Percentiles rank a stretch among this genome's conserved stretches.
Evolutionary conservation across 2,113 vertebrate genomes (phyloP).

Genomic region (Addax nasomaculatus): DNA sequence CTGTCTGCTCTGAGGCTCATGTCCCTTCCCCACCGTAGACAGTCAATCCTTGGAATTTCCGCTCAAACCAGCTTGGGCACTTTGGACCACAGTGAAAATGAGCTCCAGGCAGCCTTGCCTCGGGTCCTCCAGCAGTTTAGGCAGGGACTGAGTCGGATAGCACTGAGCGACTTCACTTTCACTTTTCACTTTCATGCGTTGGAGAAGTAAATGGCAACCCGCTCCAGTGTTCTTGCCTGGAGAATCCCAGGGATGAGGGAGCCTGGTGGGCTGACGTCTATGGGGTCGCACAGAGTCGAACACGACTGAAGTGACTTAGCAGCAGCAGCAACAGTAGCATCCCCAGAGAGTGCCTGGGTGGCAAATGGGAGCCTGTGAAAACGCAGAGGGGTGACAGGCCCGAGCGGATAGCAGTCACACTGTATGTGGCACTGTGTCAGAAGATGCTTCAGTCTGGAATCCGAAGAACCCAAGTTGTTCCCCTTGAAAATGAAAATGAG

Average conservation of each 20-base stretch:
- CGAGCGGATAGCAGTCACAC: fast-evolving
- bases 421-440: fast-evolving
- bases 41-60: not conserved
- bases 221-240: too few species aligned
- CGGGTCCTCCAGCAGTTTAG: fast-evolving
- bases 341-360: not conserved
- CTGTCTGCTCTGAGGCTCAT: not conserved
- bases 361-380: not conserved
- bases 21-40: not conserved
- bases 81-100: fast-evolving
- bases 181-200: too few species aligned
- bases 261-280: too few species aligned
- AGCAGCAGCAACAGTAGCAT: too few species aligned
- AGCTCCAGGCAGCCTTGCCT: not conserved
- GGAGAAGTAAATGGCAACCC: too few species aligned
- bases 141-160: not conserved
- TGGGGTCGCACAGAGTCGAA: too few species aligned
- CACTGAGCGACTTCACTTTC: too few species aligned
- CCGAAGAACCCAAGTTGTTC: not conserved
- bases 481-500: not conserved
- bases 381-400: fast-evolving
- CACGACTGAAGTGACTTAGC: too few species aligned
- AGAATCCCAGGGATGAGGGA: too few species aligned
- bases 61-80: not conserved
- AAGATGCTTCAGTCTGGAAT: fast-evolving